Conservation (phyloP, 2,797 vertebrate species). For the Esox masquinongy region DNA sequence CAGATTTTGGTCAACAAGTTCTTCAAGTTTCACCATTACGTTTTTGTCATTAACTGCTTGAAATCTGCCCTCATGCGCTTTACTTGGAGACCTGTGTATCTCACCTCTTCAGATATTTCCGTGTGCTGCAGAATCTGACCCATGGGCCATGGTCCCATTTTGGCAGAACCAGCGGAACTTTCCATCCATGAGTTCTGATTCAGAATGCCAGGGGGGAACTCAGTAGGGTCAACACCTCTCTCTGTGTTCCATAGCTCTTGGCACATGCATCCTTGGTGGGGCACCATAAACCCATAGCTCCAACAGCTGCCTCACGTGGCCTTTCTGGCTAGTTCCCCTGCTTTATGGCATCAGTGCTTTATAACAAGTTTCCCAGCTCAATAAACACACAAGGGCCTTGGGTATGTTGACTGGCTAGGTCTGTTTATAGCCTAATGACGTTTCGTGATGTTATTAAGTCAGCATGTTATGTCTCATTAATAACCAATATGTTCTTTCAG, state of each 20-base stretch:
- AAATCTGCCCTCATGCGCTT: constrained; percentile 32
- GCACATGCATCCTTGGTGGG: constrained; percentile 34
- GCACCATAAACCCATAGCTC: constrained; percentile 30
- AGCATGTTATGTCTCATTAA: neutral
- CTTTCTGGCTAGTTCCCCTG: constrained; percentile 16
- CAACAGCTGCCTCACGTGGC: constrained; percentile 25
- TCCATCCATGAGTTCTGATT: constrained; percentile 45
- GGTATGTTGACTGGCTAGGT: neutral
- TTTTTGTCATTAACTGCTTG: constrained; percentile 15
- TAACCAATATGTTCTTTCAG: neutral
- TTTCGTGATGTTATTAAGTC: neutral
- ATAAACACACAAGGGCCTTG: neutral
- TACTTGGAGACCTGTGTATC: constrained; percentile 25
- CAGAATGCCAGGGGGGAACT: constrained; percentile 33
- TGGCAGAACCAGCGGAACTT: constrained; percentile 67
- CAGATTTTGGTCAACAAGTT: constrained; percentile 17
- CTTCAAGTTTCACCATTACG: neutral
- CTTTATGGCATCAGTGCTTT: constrained; percentile 34
- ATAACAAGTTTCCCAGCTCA: constrained; percentile 33
- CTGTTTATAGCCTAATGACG: neutral
- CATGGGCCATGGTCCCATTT: constrained; percentile 24
- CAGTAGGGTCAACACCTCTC: constrained; percentile 55
- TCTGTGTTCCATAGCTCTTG: constrained; percentile 46
- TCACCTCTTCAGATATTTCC: constrained; percentile 48
- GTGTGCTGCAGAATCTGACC: constrained; percentile 60